These are phyloP conservation scores for Orientallactaga bullata DNA, from an alignment of 2,113 vertebrate genomes.

Conservation along the genomic window DNA sequence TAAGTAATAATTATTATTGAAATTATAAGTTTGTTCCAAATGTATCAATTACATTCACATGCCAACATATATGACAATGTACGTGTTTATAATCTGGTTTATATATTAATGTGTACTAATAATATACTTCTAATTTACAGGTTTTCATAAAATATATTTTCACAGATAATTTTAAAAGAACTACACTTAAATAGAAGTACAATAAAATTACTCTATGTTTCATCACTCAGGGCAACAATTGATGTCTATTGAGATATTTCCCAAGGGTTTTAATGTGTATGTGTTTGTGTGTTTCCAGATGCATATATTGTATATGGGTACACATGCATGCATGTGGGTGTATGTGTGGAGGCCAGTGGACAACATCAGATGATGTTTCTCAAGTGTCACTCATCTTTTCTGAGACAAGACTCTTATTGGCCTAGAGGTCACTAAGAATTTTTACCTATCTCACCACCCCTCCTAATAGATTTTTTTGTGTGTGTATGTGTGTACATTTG, in stretches of 20 bases:
- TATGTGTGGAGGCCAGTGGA: too few species aligned
- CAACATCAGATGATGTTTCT: too few species aligned
- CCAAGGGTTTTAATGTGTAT: slow-evolving; percentile 10
- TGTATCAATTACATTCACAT: background rate
- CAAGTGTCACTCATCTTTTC: too few species aligned
- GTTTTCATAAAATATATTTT: slow-evolving; percentile 50
- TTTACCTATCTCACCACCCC: too few species aligned
- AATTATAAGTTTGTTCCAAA: slow-evolving; percentile 22
- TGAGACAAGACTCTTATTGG: too few species aligned
- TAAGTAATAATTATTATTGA: slow-evolving; percentile 30
- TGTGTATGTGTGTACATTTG: too few species aligned
- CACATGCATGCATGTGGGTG: too few species aligned
- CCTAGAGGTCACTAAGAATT: too few species aligned
- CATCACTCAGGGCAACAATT: background rate
- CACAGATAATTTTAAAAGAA: slow-evolving; percentile 3
- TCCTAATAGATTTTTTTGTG: too few species aligned
- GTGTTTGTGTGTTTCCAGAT: background rate
- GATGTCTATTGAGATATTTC: background rate
- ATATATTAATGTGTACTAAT: background rate
- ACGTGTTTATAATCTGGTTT: background rate
- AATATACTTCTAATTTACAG: background rate
- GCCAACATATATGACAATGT: background rate
- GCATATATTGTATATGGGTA: too few species aligned
- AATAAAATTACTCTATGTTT: slow-evolving; percentile 8
- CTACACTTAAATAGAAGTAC: background rate